Percentiles rank a stretch among this genome's conserved stretches.
Evolutionary conservation across 2,797 vertebrate genomes (phyloP).

Genomic region (Adelosebastes latens): DNA sequence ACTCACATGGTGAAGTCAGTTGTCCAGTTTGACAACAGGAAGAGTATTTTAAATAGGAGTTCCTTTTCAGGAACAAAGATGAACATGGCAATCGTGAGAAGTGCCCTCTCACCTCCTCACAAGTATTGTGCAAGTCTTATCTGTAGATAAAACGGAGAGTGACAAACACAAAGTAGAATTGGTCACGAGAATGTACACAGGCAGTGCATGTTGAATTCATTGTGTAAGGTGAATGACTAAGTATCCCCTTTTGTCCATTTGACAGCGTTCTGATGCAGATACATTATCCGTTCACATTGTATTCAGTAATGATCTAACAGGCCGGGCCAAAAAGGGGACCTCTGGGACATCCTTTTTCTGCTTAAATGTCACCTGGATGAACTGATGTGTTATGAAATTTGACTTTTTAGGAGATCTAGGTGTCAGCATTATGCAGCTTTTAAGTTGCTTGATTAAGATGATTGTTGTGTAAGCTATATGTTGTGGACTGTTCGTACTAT

Average conservation of each 20-base stretch:
- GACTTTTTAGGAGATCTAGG: not conserved
- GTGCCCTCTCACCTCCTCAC: not conserved
- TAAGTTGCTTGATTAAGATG: not conserved
- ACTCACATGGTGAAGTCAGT: not conserved
- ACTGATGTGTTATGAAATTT: not conserved
- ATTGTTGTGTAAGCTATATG: not conserved
- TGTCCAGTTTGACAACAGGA: not conserved
- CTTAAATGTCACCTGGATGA: not conserved
- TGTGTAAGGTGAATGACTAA: not conserved
- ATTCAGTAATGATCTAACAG: not conserved
- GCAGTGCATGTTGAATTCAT: not conserved
- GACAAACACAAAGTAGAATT: not conserved
- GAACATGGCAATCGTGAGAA: not conserved
- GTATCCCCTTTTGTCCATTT: not conserved
- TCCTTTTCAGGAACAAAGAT: not conserved
- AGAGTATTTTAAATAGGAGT: not conserved
- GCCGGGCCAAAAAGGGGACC: not conserved
- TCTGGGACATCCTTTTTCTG: not conserved
- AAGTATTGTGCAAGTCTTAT: slow-evolving; percentile 17
- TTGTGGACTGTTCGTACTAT: not conserved
- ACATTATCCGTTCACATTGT: not conserved
- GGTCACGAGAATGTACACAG: not conserved
- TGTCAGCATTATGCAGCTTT: not conserved
- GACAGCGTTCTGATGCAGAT: not conserved
- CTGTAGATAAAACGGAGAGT: slow-evolving; percentile 15